Evolutionary conservation across 1,140 invertebrate genomes (phyloP).

Genomic region (Octopus sinensis): DNA sequence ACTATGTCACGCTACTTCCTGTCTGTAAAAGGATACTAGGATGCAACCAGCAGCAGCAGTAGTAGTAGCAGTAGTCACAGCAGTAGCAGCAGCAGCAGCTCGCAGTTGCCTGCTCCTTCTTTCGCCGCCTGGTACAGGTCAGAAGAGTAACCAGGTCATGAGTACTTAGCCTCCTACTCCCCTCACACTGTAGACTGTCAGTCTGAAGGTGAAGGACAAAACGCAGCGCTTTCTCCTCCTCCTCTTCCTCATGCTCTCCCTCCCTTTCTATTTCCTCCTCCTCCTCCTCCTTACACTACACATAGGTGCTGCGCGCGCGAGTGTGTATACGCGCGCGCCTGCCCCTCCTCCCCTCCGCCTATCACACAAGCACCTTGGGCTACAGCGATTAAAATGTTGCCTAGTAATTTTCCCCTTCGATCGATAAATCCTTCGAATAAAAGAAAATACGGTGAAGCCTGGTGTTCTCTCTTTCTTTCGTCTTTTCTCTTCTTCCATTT

Average conservation of each 20-base stretch:
- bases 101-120: not conserved
- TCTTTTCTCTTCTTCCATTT: too few relatives aligned
- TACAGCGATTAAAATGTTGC: too few relatives aligned
- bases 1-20: conserved; percentile 5
- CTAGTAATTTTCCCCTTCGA: too few relatives aligned
- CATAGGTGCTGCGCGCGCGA: too few relatives aligned
- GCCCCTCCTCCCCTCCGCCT: too few relatives aligned
- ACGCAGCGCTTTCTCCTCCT: not conserved
- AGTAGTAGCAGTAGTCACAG: too few relatives aligned
- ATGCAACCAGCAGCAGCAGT: too few relatives aligned
- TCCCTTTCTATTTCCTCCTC: conserved; percentile 4
- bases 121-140: not conserved
- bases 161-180: not conserved
- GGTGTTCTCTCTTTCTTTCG: too few relatives aligned
- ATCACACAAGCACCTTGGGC: too few relatives aligned
- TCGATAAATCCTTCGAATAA: too few relatives aligned
- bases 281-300: not conserved
- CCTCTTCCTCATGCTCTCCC: not conserved
- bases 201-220: conserved; percentile 13
- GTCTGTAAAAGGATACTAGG: conserved; percentile 8
- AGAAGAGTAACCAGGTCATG: conserved; percentile 3
- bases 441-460: too few relatives aligned
- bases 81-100: not conserved
- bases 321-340: too few relatives aligned
- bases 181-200: not conserved